Evolutionary conservation across 2,888 invertebrate genomes (phyloP).

Genomic region (Frankliniella intonsa): DNA sequence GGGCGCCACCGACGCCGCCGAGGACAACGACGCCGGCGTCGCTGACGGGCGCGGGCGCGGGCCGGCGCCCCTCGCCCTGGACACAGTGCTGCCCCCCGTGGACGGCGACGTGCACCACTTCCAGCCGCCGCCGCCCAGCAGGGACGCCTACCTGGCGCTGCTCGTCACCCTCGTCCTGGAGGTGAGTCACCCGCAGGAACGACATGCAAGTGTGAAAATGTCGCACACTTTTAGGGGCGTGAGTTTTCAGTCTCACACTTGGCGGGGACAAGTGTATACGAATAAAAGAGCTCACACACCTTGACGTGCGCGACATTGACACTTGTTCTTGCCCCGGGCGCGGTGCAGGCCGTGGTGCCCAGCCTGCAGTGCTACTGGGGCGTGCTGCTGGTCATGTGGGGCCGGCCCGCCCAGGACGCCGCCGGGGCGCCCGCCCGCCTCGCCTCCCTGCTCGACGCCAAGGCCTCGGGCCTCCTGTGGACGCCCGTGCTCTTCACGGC

Average conservation of each 20-base stretch:
- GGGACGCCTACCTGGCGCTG: background rate
- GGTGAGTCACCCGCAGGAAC: too few relatives aligned
- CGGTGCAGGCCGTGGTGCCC: background rate
- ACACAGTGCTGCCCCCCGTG: background rate
- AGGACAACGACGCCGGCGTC: background rate
- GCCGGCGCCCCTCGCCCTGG: background rate
- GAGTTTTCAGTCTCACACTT: too few relatives aligned
- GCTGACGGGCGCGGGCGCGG: background rate
- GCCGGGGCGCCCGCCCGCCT: background rate
- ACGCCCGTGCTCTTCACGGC: background rate
- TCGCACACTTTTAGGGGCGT: too few relatives aligned
- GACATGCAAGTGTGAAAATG: too few relatives aligned
- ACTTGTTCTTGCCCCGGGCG: background rate
- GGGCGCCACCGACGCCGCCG: background rate
- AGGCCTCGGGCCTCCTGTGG: background rate
- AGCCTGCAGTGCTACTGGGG: constrained; percentile 21
- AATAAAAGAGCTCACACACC: too few relatives aligned
- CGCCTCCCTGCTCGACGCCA: background rate
- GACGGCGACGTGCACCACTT: background rate
- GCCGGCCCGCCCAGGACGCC: background rate
- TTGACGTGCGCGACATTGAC: too few relatives aligned
- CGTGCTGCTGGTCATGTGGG: background rate
- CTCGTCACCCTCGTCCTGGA: background rate
- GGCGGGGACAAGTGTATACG: too few relatives aligned
- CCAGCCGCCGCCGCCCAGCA: background rate